Evolutionary conservation across 2,888 invertebrate genomes (phyloP).

Genomic region (Abrostola tripartita): DNA sequence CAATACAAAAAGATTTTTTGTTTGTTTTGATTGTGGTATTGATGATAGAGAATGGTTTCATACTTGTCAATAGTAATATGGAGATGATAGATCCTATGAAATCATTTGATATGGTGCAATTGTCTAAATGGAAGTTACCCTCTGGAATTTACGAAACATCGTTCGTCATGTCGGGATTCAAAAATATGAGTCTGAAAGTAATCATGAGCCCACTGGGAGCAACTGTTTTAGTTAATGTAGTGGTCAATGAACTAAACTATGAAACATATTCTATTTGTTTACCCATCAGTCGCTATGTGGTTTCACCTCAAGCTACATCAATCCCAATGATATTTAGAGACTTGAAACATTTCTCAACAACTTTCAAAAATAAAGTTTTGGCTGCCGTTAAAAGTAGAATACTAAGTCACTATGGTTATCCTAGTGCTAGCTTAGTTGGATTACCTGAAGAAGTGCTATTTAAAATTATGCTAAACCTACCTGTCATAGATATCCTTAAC

Average conservation of each 20-base stretch:
- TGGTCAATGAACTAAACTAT: constrained; percentile 69
- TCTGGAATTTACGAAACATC: constrained; percentile 70
- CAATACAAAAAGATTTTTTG: constrained; percentile 76
- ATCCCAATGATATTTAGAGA: constrained; percentile 79
- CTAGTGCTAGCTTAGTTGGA: constrained; percentile 82
- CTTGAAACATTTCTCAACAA: constrained; percentile 81
- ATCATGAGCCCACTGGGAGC: constrained; percentile 76
- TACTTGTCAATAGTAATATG: constrained; percentile 60
- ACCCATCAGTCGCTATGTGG: constrained; percentile 77
- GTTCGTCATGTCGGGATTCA: constrained; percentile 71
- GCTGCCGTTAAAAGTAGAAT: constrained; percentile 88
- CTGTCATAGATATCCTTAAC: constrained; percentile 69
- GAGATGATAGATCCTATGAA: constrained; percentile 55
- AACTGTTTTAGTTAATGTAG: constrained; percentile 74
- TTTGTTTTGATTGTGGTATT: constrained; percentile 74
- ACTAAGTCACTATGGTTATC: constrained; percentile 80
- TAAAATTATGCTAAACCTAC: constrained; percentile 71
- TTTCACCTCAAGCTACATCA: constrained; percentile 72
- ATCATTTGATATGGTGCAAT: constrained; percentile 59
- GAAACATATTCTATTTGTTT: constrained; percentile 82
- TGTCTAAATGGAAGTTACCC: constrained; percentile 67
- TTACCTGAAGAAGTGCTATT: constrained; percentile 80
- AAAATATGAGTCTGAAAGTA: constrained; percentile 69
- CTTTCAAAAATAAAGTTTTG: constrained; percentile 86
- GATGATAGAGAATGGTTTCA: constrained; percentile 80